Percentiles rank a stretch among this genome's conserved stretches.
These are phyloP conservation scores for Plutella xylostella DNA, from an alignment of 2,888 invertebrate species.

Conservation along the genomic window DNA sequence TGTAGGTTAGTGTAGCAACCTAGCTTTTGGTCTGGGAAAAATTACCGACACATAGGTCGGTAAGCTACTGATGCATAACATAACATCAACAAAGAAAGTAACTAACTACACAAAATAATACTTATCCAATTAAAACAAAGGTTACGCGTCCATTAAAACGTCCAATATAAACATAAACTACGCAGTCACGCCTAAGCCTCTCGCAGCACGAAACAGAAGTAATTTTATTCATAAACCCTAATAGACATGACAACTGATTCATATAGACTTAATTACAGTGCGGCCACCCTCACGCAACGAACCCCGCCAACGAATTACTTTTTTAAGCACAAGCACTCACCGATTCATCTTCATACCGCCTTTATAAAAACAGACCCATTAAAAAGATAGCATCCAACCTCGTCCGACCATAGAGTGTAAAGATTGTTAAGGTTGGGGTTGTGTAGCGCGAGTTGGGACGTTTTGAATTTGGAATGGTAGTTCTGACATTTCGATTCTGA, in stretches of 20 bases:
- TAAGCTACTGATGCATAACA: too few relatives aligned
- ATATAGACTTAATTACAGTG: conserved; percentile 31
- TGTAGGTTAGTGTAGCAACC: too few relatives aligned
- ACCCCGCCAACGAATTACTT: conserved; percentile 28
- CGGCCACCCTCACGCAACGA: conserved; percentile 23
- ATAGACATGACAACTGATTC: conserved; percentile 36
- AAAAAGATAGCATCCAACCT: conserved; percentile 17
- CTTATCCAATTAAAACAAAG: too few relatives aligned
- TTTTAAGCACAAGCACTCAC: conserved; percentile 27
- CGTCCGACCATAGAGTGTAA: background rate
- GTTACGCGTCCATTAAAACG: too few relatives aligned
- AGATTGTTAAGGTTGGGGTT: background rate
- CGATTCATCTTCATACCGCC: conserved; percentile 29
- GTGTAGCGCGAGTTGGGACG: background rate
- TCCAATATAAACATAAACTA: too few relatives aligned
- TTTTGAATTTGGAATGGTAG: conserved; percentile 18
- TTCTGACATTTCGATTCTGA: conserved; percentile 34
- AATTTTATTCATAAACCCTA: conserved; percentile 33
- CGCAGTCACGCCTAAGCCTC: background rate
- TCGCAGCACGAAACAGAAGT: conserved; percentile 19
- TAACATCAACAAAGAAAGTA: too few relatives aligned
- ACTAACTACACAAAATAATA: too few relatives aligned
- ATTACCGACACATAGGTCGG: too few relatives aligned
- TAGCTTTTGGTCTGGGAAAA: too few relatives aligned
- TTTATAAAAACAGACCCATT: conserved; percentile 24